Evolutionary conservation across 1,140 invertebrate genomes (phyloP).

Genomic region (Drosophila takahashii): DNA sequence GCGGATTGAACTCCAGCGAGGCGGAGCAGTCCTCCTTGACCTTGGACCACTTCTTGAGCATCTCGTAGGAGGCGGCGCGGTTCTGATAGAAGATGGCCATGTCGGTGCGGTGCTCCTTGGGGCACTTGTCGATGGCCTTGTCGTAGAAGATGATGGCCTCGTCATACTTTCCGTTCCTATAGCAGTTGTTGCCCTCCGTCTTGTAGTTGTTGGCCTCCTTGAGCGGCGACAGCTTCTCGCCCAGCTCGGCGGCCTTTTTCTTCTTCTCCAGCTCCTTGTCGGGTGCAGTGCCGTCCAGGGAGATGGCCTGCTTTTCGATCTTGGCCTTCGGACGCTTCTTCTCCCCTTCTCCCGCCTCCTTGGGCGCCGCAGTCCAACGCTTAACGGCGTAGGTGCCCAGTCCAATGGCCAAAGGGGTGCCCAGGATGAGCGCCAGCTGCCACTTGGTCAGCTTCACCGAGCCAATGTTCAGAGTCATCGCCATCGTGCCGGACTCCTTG

Average conservation of each 20-base stretch:
- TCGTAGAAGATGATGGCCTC: slow-evolving; percentile 95
- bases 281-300: slow-evolving; percentile 85
- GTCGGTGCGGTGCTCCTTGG: slow-evolving; percentile 89
- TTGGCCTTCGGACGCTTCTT: slow-evolving; percentile 40
- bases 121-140: slow-evolving; percentile 94
- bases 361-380: slow-evolving; percentile 81
- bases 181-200: slow-evolving; percentile 94
- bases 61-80: slow-evolving; percentile 96
- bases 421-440: slow-evolving; percentile 88
- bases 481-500: slow-evolving; percentile 43
- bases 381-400: slow-evolving; percentile 92
- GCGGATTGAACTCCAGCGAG: slow-evolving; percentile 94
- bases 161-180: slow-evolving; percentile 93
- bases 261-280: slow-evolving; percentile 85
- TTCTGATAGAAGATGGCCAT: slow-evolving; percentile 98
- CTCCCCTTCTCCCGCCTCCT: slow-evolving; percentile 11
- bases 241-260: slow-evolving; percentile 85
- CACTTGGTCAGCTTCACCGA: slow-evolving; percentile 84
- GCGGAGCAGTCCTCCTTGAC: slow-evolving; percentile 94
- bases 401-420: slow-evolving; percentile 92
- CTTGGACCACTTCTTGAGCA: slow-evolving; percentile 93
- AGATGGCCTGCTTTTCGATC: slow-evolving; percentile 84
- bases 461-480: slow-evolving; percentile 64
- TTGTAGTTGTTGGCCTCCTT: slow-evolving; percentile 88
- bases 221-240: slow-evolving; percentile 85